Conservation (phyloP, 2,888 invertebrate genomes). For the Homarus gammarus region DNA sequence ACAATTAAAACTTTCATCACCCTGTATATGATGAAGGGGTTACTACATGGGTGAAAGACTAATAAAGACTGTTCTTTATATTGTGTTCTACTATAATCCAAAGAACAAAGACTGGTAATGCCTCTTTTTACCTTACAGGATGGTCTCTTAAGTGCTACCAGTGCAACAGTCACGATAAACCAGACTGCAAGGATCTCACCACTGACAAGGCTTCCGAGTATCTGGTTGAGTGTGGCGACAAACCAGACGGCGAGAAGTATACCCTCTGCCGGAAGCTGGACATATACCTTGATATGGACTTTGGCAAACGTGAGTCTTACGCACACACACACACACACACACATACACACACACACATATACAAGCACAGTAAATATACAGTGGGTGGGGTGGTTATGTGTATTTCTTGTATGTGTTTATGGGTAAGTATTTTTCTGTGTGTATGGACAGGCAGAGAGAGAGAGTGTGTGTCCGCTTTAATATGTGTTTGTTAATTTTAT, state of each 20-base stretch:
- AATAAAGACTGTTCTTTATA: too few relatives aligned
- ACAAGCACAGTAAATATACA: too few relatives aligned
- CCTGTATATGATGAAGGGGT: too few relatives aligned
- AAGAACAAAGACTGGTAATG: not conserved
- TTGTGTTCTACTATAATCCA: too few relatives aligned
- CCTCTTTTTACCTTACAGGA: conserved; percentile 28
- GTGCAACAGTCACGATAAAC: conserved; percentile 59
- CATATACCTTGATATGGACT: conserved; percentile 71
- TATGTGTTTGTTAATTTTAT: too few relatives aligned
- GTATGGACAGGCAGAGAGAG: not conserved
- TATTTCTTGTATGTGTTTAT: too few relatives aligned
- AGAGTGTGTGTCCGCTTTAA: too few relatives aligned
- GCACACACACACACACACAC: not conserved
- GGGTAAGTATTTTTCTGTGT: not conserved
- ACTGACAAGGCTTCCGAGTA: not conserved
- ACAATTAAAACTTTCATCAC: not conserved
- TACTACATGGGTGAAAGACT: too few relatives aligned
- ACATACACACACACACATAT: not conserved
- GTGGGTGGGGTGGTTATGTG: too few relatives aligned
- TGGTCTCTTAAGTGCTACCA: conserved; percentile 54
- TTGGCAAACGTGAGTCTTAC: conserved; percentile 39
- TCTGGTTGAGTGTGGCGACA: conserved; percentile 45
- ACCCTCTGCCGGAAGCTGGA: conserved; percentile 69
- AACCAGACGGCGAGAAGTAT: conserved; percentile 32
- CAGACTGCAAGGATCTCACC: conserved; percentile 34